A percentile compares a stretch with the other conserved stretches of the same genome.
These are phyloP conservation scores for Catostomus latipinnis DNA, from an alignment of 2,797 vertebrate genomes.

Conservation along the genomic window DNA sequence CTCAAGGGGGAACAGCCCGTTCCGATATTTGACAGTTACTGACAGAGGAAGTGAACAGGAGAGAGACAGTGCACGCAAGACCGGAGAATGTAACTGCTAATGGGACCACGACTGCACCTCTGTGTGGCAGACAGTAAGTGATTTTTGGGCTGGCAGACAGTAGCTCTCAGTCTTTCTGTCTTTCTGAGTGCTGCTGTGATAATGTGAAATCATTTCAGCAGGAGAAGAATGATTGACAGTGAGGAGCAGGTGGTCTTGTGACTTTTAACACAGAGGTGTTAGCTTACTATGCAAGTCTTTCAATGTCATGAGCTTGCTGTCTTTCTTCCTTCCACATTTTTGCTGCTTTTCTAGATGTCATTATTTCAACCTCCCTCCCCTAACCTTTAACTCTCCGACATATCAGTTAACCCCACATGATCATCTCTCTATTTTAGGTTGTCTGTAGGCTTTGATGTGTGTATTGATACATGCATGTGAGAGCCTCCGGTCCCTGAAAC, in stretches of 20 bases:
- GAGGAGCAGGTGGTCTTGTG: constrained; percentile 72
- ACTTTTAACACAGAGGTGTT: constrained; percentile 54
- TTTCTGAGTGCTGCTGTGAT: constrained; percentile 10
- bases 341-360: constrained; percentile 3
- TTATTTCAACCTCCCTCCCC: background rate
- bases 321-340: constrained; percentile 7
- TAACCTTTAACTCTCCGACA: too few relatives aligned
- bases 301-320: background rate
- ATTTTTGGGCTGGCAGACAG: constrained; percentile 36
- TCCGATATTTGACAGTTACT: constrained; percentile 27
- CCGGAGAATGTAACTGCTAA: constrained; percentile 35
- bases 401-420: too few relatives aligned
- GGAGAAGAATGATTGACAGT: constrained; percentile 40
- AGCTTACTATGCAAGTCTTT: constrained; percentile 68
- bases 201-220: constrained; percentile 39
- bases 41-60: constrained; percentile 27
- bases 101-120: constrained; percentile 21
- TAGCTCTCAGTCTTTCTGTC: constrained; percentile 16
- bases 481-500: too few relatives aligned
- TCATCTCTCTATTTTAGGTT: too few relatives aligned
- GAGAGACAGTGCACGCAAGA: background rate
- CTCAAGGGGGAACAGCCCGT: constrained; percentile 25
- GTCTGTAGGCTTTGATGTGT: too few relatives aligned
- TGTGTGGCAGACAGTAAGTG: constrained; percentile 12
- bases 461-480: too few relatives aligned